Evolutionary conservation across 2,113 vertebrate species (phyloP).

Genomic region (Sapajus apella): DNA sequence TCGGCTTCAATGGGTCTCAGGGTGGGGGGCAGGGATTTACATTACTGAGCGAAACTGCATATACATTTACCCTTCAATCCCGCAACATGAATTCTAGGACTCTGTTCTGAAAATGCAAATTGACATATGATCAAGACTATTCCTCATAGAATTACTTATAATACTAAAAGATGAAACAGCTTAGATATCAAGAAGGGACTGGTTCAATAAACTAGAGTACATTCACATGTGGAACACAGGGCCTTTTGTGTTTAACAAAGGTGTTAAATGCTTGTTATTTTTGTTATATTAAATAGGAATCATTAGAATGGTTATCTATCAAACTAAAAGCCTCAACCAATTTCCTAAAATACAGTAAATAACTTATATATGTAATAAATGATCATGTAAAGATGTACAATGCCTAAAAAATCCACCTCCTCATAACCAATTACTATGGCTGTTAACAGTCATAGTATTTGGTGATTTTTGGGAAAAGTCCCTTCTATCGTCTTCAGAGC

Average conservation of each 20-base stretch:
- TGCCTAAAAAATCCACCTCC: neutral
- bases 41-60: neutral
- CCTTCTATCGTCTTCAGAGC: neutral
- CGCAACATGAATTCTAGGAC: neutral
- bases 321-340: neutral
- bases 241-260: neutral
- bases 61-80: neutral
- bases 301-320: neutral
- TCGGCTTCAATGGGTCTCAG: no score
- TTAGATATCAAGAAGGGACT: neutral
- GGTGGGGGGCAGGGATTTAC: neutral
- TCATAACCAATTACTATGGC: neutral
- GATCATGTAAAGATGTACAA: neutral
- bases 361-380: neutral
- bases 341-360: neutral
- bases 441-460: neutral
- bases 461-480: neutral
- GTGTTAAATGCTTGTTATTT: neutral
- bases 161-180: neutral
- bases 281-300: neutral
- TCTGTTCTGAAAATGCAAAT: neutral
- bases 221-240: neutral
- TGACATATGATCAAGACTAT: neutral
- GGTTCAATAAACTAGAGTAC: neutral
- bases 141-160: neutral